These are phyloP conservation scores for Ameiurus melas DNA, from an alignment of 2,113 vertebrate genomes.

Conservation along the genomic window DNA sequence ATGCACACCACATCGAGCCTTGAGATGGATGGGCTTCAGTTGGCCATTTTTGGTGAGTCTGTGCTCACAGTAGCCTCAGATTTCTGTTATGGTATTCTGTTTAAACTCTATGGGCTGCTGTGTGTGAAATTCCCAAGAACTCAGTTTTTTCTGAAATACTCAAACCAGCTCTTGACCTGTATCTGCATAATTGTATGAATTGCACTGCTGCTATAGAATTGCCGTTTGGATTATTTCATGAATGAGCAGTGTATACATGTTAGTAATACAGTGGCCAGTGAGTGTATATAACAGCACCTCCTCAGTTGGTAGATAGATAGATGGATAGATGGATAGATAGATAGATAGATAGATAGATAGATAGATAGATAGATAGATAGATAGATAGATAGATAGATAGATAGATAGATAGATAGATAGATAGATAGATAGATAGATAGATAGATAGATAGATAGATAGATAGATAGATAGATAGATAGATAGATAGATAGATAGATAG, in stretches of 20 bases:
- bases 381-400: too few species aligned
- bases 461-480: too few species aligned
- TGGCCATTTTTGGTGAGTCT: background rate
- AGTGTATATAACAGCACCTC: background rate
- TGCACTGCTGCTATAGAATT: background rate
- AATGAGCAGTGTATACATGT: background rate
- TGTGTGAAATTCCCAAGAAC: background rate
- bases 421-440: too few species aligned
- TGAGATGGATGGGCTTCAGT: background rate
- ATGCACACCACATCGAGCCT: background rate
- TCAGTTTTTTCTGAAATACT: background rate
- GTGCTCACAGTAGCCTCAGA: background rate
- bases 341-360: too few species aligned
- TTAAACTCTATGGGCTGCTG: background rate
- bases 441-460: too few species aligned
- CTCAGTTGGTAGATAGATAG: background rate
- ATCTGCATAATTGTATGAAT: background rate
- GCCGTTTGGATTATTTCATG: background rate
- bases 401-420: too few species aligned
- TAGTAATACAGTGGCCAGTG: background rate
- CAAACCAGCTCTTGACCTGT: background rate
- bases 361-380: too few species aligned
- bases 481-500: too few species aligned
- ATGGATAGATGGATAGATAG: too few species aligned
- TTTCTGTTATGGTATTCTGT: background rate